Evolutionary conservation across 2,888 invertebrate genomes (phyloP), one percentile per base, ranked within the genome.

Genomic region (Drosophila mettleri): DNA sequence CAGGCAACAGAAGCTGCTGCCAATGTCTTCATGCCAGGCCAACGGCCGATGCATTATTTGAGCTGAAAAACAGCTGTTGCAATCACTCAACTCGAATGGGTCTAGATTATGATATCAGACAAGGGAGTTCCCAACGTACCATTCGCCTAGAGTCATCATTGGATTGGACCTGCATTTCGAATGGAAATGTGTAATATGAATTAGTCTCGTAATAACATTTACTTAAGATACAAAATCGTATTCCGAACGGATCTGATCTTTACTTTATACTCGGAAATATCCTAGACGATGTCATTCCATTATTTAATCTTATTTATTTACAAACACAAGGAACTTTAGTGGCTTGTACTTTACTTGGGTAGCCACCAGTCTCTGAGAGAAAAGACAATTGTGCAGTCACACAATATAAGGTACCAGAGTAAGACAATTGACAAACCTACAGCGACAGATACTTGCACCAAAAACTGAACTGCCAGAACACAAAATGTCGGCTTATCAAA

Each of bases 401-500:
- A 70, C 80, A 71, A 68, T 61, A 69, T 48, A 76, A 48, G 53
- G 51, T 43, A 57, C 3, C 22, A 31, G 24, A 18, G 33, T 45
- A 39, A 52, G 78, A 75, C 74, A 78, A 74, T 74, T 75, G 79
- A 69, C 64, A 74, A 69, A 74, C 74, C 43, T 27, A 62, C 74
- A 54, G 59, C 59, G 68, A 78, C 78, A 68, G 78, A 73, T 71
- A 68, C 62, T 78, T 74, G 31, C 78, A 74, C 78, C 69, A 49
- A 70, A 74, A 74, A 67, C 38, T 62, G 67, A 74, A 65, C 52
- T 66, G 65, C 64, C 46, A 75, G 65, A 74, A 65, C 84, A 69
- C 63, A 78, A 74, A 69, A 74, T 74, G 82, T 75, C 82, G 83
- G 83, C 88, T 75, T 84, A 84, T 84, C 83, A 84, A 84, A 84